Conservation (phyloP, 30 jellyfish, hydroid and myxozoan genomes). For the Phacellophora camtschatica region DNA sequence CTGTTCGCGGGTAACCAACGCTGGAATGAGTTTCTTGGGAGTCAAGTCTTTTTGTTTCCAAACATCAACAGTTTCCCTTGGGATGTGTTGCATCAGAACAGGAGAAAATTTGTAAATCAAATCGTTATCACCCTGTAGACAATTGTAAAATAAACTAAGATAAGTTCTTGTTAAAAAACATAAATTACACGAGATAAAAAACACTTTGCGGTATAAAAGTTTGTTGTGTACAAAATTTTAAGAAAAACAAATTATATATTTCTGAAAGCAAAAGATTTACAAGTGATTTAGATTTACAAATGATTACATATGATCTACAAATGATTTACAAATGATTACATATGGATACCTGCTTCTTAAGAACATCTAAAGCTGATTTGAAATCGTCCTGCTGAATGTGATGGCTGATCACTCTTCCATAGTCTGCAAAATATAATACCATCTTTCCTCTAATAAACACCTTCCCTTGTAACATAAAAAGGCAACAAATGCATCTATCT, state of each 20-base stretch:
- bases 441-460: background rate
- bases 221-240: too few species aligned
- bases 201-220: too few species aligned
- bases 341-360: constrained; percentile 73
- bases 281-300: too few species aligned
- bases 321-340: too few species aligned
- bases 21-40: constrained; percentile 84
- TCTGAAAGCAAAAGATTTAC: too few species aligned
- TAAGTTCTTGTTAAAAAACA: background rate
- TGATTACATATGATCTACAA: too few species aligned
- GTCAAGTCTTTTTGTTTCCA: constrained; percentile 86
- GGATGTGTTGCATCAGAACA: constrained; percentile 87
- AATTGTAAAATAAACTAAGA: background rate
- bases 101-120: constrained; percentile 90
- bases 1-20: constrained; percentile 87
- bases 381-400: constrained; percentile 89
- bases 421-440: constrained; percentile 47
- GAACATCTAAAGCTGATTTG: constrained; percentile 84
- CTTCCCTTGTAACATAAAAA: background rate
- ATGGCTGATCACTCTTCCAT: constrained; percentile 86
- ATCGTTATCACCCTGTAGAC: constrained; percentile 48
- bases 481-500: background rate
- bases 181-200: too few species aligned
- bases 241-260: too few species aligned
- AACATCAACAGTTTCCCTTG: constrained; percentile 81